phyloP scores from a whole-genome alignment of 2,888 invertebrate species.

The Melanargia galathea region DNA sequence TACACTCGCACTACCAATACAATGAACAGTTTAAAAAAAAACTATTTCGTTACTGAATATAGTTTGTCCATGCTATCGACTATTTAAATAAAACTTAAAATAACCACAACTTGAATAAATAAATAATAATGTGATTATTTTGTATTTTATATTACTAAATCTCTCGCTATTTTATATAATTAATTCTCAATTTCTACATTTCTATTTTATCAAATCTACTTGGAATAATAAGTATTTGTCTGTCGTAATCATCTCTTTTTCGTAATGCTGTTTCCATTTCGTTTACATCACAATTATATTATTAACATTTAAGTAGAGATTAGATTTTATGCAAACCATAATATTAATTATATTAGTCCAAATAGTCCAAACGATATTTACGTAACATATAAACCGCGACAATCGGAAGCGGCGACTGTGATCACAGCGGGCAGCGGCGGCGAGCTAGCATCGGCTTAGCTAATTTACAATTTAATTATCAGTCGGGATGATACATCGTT shows the following conservation, averaged over 20 bases:
- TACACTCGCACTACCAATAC: conserved; percentile 8
- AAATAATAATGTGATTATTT: neutral
- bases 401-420: conserved; percentile 40
- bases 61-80: neutral
- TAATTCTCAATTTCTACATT: too few species aligned
- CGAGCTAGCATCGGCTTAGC: conserved; percentile 75
- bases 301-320: too few species aligned
- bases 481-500: conserved; percentile 80
- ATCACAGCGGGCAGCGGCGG: conserved; percentile 57
- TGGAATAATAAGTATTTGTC: too few species aligned
- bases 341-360: conserved; percentile 1
- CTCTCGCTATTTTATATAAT: too few species aligned
- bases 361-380: conserved; percentile 13
- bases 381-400: conserved; percentile 31
- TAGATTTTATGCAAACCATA: neutral
- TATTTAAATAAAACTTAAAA: too few species aligned
- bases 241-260: too few species aligned
- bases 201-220: too few species aligned
- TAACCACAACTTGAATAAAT: neutral
- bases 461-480: conserved; percentile 82
- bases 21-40: too few species aligned
- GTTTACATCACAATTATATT: too few species aligned
- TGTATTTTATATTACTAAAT: too few species aligned
- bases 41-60: neutral
- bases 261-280: too few species aligned